These are phyloP conservation scores for Panzeria rudis DNA, from an alignment of 2,888 invertebrate genomes.

Conservation along the genomic window DNA sequence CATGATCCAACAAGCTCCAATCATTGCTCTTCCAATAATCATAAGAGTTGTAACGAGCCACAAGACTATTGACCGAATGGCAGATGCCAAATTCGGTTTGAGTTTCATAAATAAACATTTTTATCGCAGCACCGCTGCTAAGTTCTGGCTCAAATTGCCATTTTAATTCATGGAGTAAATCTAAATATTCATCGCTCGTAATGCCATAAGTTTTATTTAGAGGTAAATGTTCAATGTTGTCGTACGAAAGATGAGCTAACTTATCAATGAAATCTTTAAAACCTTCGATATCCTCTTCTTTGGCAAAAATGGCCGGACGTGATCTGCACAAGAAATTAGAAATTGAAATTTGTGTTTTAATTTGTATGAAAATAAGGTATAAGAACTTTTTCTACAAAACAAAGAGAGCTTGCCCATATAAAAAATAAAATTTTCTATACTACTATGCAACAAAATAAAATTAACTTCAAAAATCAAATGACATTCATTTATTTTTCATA, in stretches of 20 bases:
- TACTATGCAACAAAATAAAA: no score
- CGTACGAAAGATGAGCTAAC: slow-evolving; percentile 86
- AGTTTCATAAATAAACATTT: slow-evolving; percentile 85
- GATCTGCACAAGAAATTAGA: slow-evolving; percentile 18
- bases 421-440: no score
- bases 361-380: no score
- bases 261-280: slow-evolving; percentile 85
- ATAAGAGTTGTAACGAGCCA: slow-evolving; percentile 84
- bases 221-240: slow-evolving; percentile 86
- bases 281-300: slow-evolving; percentile 84
- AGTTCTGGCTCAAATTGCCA: slow-evolving; percentile 85
- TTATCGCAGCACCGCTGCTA: slow-evolving; percentile 85
- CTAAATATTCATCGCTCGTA: slow-evolving; percentile 85
- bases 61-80: slow-evolving; percentile 87
- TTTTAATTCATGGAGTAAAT: slow-evolving; percentile 84
- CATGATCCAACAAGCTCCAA: slow-evolving; percentile 85
- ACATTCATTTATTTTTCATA: no score
- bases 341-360: background rate
- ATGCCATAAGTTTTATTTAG: slow-evolving; percentile 85
- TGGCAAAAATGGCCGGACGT: slow-evolving; percentile 77
- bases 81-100: slow-evolving; percentile 89
- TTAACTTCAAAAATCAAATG: no score
- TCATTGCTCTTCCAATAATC: slow-evolving; percentile 85
- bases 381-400: no score
- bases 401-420: no score